phyloP scores from a whole-genome alignment of 1,140 invertebrate species.

The Drosophila mauritiana region DNA sequence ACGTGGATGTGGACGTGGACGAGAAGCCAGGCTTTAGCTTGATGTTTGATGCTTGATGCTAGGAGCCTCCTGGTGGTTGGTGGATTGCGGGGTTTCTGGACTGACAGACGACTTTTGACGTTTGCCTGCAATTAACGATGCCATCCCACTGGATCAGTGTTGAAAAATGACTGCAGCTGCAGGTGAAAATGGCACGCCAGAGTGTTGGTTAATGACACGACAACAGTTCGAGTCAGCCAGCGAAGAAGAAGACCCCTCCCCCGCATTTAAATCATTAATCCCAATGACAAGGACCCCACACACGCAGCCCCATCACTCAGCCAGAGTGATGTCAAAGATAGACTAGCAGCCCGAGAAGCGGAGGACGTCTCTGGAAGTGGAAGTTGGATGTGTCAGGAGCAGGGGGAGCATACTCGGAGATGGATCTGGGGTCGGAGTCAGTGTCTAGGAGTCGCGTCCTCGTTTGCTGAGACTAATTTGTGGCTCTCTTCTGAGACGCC shows the following conservation, averaged over 20 bases:
- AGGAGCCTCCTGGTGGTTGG: constrained; percentile 22
- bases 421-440: constrained; percentile 7
- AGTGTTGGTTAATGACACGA: constrained; percentile 79
- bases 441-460: constrained; percentile 40
- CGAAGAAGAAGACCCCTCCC: background rate
- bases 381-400: background rate
- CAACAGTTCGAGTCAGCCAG: constrained; percentile 30
- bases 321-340: constrained; percentile 44
- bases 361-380: constrained; percentile 18
- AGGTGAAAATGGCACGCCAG: constrained; percentile 76
- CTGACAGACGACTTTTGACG: constrained; percentile 78
- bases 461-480: constrained; percentile 74
- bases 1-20: constrained; percentile 45
- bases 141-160: constrained; percentile 54
- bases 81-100: constrained; percentile 4
- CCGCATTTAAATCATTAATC: constrained; percentile 76
- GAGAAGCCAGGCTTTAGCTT: constrained; percentile 30
- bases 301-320: constrained; percentile 58
- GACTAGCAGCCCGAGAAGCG: constrained; percentile 18
- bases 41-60: constrained; percentile 35
- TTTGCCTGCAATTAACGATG: constrained; percentile 80
- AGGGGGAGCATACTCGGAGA: constrained; percentile 18
- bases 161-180: constrained; percentile 76
- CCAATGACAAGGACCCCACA: constrained; percentile 61
- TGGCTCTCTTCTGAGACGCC: constrained; percentile 42